Evolutionary conservation across 30 jellyfish, hydroid and myxozoan species (phyloP), one percentile per base, ranked within the genome.

Genomic region (Hydractinia symbiolongicarpus): DNA sequence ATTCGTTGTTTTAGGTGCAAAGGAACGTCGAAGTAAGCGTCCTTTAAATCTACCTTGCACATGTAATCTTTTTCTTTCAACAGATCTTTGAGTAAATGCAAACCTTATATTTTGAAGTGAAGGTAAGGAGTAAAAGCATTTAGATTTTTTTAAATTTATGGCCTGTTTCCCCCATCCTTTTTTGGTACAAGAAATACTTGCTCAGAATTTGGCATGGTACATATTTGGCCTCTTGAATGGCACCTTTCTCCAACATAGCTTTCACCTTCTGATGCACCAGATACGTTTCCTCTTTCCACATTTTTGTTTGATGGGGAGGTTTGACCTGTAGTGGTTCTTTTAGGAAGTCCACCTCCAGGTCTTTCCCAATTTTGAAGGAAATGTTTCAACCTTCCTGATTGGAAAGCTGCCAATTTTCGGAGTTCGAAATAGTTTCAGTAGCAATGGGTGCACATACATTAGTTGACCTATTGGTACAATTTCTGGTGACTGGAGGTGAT

Each of bases 161-260:
- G n/a, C n/a, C n/a, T n/a, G n/a, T n/a, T n/a, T n/a, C n/a, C n/a
- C n/a, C n/a, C n/a, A n/a, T n/a, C n/a, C n/a, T n/a, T n/a, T n/a
- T n/a, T n/a, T n/a, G n/a, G n/a, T n/a, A n/a, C n/a, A n/a, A n/a
- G n/a, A n/a, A n/a, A n/a, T n/a, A n/a, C n/a, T n/a, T n/a, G n/a
- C n/a, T n/a, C n/a, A n/a, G n/a, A n/a, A n/a, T n/a, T n/a, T n/a
- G n/a, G n/a, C n/a, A n/a, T n/a, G n/a, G n/a, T n/a, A n/a, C n/a
- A n/a, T n/a, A n/a, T n/a, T n/a, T 57, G n/a, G n/a, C 68, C 68
- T 57, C n/a, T 57, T 57, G 68, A 10, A 57, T 9, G n/a, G 68
- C 68, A 57, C n/a, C 68, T 57, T 57, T 57, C 68, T 57, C 68
- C 68, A 57, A 57, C 68, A 57, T 57, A 57, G 68, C 68, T 57